Base-by-base conservation (phyloP, 2,888 invertebrate genomes). In the Zonitis immaculata region DNA sequence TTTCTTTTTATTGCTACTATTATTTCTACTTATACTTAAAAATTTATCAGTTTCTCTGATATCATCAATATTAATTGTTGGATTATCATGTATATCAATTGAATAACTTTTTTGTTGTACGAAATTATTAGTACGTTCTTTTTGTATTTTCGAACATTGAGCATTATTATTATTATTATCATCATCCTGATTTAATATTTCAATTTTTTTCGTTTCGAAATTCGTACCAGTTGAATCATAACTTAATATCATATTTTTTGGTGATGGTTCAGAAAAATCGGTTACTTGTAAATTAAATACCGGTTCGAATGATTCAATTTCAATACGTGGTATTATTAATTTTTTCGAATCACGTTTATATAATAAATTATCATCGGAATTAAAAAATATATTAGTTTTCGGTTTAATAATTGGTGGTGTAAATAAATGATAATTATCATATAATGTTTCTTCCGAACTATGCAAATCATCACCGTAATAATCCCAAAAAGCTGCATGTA, bases 171-270 rank as follows among this genome's bases (percentile, higher is more conserved):
- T 48, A 28, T 47, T 53, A 50, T 53, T 51, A 7, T 44, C n/a
- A n/a, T n/a, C n/a, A n/a, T n/a, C n/a, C n/a, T n/a, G n/a, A n/a
- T n/a, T 51, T 14, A 60, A 59, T 6, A 63, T 65, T 47, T 69
- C 68, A 6, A 67, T 58, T 52, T 64, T 63, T 26, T 62, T 59
- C 32, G 57, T 49, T 44, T 74, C 75, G 49, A 76, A 73, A 25
- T 58, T 64, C 7, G 60, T 66, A 14, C 70, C 70, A 0, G 66
- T 60, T 58, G 72, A 71, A 30, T 70, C 71, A 50, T 72, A 70
- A 42, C 76, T 77, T 44, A 80, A 74, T 32, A 78, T 78, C 18
- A 80, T 66, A 53, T 74, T 74, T 64, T 70, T 75, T 8, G 75
- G 75, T 39, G 62, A 62, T 5, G 73, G 73, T 52, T 76, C 76